phyloP scores from a whole-genome alignment of 2,888 invertebrate genomes.

The Drosophila algonquin region DNA sequence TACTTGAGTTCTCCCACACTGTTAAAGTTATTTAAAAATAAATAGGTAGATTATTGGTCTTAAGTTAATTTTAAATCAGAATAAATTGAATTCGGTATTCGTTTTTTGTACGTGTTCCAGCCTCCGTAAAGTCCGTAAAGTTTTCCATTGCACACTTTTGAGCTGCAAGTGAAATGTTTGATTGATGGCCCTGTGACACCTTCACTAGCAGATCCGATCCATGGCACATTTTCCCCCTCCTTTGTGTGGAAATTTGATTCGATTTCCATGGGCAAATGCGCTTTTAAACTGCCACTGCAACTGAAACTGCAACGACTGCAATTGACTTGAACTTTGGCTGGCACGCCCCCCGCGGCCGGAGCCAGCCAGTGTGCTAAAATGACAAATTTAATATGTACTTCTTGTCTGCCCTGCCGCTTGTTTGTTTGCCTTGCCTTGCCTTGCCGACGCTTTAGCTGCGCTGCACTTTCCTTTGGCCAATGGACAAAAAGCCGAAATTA shows the following conservation, averaged over 20 bases:
- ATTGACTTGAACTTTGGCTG: conserved; percentile 38
- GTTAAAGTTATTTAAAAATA: too few species aligned
- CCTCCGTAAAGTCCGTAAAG: neutral
- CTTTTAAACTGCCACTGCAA: conserved; percentile 51
- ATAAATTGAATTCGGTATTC: too few species aligned
- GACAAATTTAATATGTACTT: conserved; percentile 76
- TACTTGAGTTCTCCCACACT: too few species aligned
- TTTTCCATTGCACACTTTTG: neutral
- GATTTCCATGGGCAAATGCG: conserved; percentile 55
- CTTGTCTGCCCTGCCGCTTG: conserved; percentile 58
- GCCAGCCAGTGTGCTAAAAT: conserved; percentile 54
- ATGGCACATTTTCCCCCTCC: neutral
- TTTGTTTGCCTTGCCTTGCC: conserved; percentile 54
- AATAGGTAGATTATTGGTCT: too few species aligned
- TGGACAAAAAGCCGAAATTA: conserved; percentile 41
- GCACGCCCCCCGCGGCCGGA: conserved; percentile 14
- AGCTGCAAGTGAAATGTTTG: neutral
- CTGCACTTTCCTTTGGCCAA: conserved; percentile 47
- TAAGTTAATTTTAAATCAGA: too few species aligned
- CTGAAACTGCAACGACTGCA: conserved; percentile 21
- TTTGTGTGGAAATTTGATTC: conserved; percentile 37
- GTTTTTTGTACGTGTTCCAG: too few species aligned
- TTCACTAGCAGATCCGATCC: neutral
- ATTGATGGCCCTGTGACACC: neutral
- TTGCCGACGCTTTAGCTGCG: conserved; percentile 49